A percentile compares a stretch with the other conserved stretches of the same genome.
phyloP scores from a whole-genome alignment of 2,113 vertebrate genomes.

The Cephalopterus ornatus region DNA sequence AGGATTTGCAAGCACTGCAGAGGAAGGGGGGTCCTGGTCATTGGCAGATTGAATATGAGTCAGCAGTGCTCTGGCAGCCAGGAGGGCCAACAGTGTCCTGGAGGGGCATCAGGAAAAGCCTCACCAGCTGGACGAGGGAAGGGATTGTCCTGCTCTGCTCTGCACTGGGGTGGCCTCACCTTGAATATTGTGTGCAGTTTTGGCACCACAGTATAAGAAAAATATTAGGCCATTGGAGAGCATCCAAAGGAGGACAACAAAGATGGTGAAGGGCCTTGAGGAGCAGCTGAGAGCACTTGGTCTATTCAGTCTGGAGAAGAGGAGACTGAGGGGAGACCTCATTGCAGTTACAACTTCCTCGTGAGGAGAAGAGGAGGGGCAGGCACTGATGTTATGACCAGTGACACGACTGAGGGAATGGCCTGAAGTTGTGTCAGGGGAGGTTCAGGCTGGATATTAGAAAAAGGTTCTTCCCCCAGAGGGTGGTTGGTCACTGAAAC shows the following conservation, averaged over 20 bases:
- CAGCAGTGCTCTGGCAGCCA: neutral
- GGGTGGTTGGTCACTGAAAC: neutral
- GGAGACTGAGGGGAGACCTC: neutral
- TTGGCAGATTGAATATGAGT: neutral
- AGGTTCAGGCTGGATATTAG: neutral
- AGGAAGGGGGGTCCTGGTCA: neutral
- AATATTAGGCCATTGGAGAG: neutral
- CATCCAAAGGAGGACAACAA: neutral
- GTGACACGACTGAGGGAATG: neutral
- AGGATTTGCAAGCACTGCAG: neutral
- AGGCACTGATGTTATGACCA: neutral
- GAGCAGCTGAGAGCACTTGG: neutral
- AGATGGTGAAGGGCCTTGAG: neutral
- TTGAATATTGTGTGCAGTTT: neutral
- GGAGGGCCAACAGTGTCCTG: neutral
- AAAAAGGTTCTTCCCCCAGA: neutral
- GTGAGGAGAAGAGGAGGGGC: neutral
- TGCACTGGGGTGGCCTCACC: neutral
- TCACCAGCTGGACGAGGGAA: neutral
- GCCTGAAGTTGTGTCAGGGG: neutral
- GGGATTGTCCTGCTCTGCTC: neutral
- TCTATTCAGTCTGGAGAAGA: neutral
- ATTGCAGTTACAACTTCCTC: neutral
- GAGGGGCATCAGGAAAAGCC: neutral
- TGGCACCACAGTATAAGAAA: neutral